These are phyloP conservation scores for Phyllotreta striolata DNA, from an alignment of 2,888 invertebrate species.

Conservation along the genomic window DNA sequence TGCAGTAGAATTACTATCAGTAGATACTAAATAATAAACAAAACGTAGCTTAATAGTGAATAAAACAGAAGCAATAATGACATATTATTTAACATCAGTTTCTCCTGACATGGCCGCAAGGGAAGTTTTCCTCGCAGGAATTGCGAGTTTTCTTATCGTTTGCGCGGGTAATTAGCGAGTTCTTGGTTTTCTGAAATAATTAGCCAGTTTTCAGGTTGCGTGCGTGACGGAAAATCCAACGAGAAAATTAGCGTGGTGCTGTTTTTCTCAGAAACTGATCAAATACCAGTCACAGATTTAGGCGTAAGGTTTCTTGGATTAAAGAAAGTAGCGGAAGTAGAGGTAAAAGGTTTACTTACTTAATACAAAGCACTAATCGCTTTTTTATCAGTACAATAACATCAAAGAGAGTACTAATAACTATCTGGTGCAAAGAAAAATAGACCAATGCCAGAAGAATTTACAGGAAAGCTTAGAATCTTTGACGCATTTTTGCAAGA, in stretches of 20 bases:
- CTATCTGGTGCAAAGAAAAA: slow-evolving; percentile 12
- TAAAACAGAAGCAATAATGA: too few relatives aligned
- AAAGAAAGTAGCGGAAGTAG: slow-evolving; percentile 39
- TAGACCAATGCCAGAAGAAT: slow-evolving; percentile 45
- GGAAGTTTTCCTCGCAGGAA: too few relatives aligned
- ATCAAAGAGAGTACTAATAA: not conserved
- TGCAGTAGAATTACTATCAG: not conserved
- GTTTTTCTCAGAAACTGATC: slow-evolving; percentile 45
- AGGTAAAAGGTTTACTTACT: slow-evolving; percentile 32
- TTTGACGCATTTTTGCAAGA: slow-evolving; percentile 50
- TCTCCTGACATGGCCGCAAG: too few relatives aligned
- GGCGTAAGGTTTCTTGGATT: slow-evolving; percentile 44
- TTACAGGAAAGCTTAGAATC: slow-evolving; percentile 45
- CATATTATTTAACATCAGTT: too few relatives aligned
- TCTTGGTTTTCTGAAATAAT: not conserved
- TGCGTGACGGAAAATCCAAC: slow-evolving; percentile 12
- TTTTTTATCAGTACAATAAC: not conserved
- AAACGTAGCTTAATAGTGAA: too few relatives aligned
- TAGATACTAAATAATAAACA: too few relatives aligned
- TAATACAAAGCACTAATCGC: not conserved
- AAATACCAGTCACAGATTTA: slow-evolving; percentile 26
- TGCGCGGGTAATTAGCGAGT: too few relatives aligned
- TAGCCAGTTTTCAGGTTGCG: slow-evolving; percentile 22
- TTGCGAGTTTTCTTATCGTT: too few relatives aligned
- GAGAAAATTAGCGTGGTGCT: slow-evolving; percentile 43